Conservation (phyloP, 2,113 vertebrate species). For the Platycercus adscitus region DNA sequence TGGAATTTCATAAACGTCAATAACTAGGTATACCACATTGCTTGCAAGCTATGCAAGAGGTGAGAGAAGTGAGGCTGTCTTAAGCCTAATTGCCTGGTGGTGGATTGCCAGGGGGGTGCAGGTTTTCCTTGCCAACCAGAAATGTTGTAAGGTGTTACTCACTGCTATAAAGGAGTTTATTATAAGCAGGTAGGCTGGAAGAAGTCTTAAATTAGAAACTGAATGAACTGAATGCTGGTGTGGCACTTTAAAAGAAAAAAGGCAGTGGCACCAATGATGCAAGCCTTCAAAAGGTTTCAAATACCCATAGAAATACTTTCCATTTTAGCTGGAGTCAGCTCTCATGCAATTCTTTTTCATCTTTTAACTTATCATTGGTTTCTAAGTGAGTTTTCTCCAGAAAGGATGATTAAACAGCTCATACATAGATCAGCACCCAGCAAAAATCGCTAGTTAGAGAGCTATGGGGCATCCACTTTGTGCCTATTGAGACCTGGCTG, state of each 20-base stretch:
- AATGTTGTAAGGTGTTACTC: neutral
- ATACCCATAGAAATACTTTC: neutral
- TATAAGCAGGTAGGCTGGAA: neutral
- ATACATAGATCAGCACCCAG: neutral
- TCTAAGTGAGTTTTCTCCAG: neutral
- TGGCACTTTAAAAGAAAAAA: neutral
- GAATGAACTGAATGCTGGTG: neutral
- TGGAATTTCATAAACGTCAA: neutral
- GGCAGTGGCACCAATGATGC: neutral
- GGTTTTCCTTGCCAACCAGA: neutral
- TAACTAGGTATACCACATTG: neutral
- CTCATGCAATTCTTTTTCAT: neutral
- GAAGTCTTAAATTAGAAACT: neutral
- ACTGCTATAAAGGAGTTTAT: neutral
- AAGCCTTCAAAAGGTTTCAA: neutral
- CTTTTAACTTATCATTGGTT: neutral
- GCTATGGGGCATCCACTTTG: neutral
- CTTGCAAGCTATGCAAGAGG: neutral
- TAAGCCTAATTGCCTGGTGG: neutral
- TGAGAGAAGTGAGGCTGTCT: neutral
- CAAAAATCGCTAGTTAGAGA: neutral
- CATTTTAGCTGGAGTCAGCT: neutral
- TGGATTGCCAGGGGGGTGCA: neutral
- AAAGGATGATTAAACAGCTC: neutral
- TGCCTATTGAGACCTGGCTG: neutral